A percentile compares a stretch with the other conserved stretches of the same genome.
phyloP scores from a whole-genome alignment of 2,888 invertebrate genomes.

The Hypena proboscidalis region DNA sequence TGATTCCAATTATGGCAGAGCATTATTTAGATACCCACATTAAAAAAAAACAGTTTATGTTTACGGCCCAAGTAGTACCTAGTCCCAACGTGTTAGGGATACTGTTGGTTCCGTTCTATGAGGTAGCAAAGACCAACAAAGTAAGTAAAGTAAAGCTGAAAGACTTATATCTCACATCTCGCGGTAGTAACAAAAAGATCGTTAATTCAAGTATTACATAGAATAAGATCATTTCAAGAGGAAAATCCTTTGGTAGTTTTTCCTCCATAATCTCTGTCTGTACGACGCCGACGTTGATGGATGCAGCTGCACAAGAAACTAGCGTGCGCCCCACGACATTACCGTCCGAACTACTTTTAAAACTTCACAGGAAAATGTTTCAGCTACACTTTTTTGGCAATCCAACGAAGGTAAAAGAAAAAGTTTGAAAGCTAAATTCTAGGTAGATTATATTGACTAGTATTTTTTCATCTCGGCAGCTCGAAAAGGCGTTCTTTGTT shows the following conservation, averaged over 20 bases:
- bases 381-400: slow-evolving; percentile 22
- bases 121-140: too few relatives aligned
- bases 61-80: too few relatives aligned
- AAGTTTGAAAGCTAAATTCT: neutral
- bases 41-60: too few relatives aligned
- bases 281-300: slow-evolving; percentile 74
- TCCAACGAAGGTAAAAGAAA: neutral
- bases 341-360: slow-evolving; percentile 41
- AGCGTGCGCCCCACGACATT: slow-evolving; percentile 51
- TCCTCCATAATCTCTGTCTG: slow-evolving; percentile 62
- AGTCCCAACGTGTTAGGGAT: too few relatives aligned
- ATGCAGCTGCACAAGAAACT: slow-evolving; percentile 76
- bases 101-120: too few relatives aligned
- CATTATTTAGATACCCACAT: too few relatives aligned
- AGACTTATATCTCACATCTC: slow-evolving; percentile 13
- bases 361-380: slow-evolving; percentile 31
- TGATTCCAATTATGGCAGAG: too few relatives aligned
- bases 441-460: too few relatives aligned
- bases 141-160: too few relatives aligned
- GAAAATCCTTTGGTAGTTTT: slow-evolving; percentile 49
- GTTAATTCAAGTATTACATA: slow-evolving; percentile 45
- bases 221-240: slow-evolving; percentile 24
- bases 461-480: too few relatives aligned
- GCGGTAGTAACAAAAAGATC: slow-evolving; percentile 35
- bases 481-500: too few relatives aligned